Conservation (phyloP, 1,140 invertebrate species). For the Drosophila asahinai region DNA sequence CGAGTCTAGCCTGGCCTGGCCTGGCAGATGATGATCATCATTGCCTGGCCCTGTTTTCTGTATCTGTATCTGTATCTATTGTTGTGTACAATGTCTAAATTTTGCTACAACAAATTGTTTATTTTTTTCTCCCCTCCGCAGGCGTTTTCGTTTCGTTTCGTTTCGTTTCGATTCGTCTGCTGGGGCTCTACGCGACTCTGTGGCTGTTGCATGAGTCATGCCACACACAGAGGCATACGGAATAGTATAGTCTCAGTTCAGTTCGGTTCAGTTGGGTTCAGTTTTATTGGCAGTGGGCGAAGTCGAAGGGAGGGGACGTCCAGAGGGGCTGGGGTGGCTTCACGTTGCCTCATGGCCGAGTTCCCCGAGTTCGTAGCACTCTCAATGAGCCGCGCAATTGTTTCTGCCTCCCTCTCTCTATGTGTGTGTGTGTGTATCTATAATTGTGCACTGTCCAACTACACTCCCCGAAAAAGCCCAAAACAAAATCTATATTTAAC, state of each 20-base stretch:
- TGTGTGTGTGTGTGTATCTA: slow-evolving; percentile 35
- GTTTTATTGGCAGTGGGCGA: slow-evolving; percentile 79
- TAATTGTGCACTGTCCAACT: slow-evolving; percentile 47
- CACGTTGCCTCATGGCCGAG: slow-evolving; percentile 43
- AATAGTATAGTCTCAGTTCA: slow-evolving; percentile 56
- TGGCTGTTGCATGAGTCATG: slow-evolving; percentile 80
- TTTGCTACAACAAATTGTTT: slow-evolving; percentile 82
- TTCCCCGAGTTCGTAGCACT: slow-evolving; percentile 74
- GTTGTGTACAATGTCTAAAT: slow-evolving; percentile 68
- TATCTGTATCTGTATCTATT: slow-evolving; percentile 55
- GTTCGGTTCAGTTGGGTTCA: slow-evolving; percentile 79
- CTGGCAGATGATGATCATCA: slow-evolving; percentile 10
- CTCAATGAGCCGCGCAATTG: slow-evolving; percentile 77
- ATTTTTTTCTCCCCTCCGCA: slow-evolving; percentile 42
- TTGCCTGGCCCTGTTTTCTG: slow-evolving; percentile 58
- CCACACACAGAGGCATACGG: slow-evolving; percentile 51
- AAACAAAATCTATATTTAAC: neutral
- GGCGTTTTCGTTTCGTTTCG: slow-evolving; percentile 62
- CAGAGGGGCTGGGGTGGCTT: slow-evolving; percentile 31
- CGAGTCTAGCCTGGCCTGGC: slow-evolving; percentile 2
- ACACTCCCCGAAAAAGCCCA: slow-evolving; percentile 24
- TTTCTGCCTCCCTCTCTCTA: slow-evolving; percentile 35
- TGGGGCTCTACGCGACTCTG: slow-evolving; percentile 33
- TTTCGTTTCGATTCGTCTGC: slow-evolving; percentile 73
- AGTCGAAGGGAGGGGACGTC: slow-evolving; percentile 19